Base-by-base conservation (phyloP, 2,888 invertebrate genomes). In the Tryphoninae sp. region DNA sequence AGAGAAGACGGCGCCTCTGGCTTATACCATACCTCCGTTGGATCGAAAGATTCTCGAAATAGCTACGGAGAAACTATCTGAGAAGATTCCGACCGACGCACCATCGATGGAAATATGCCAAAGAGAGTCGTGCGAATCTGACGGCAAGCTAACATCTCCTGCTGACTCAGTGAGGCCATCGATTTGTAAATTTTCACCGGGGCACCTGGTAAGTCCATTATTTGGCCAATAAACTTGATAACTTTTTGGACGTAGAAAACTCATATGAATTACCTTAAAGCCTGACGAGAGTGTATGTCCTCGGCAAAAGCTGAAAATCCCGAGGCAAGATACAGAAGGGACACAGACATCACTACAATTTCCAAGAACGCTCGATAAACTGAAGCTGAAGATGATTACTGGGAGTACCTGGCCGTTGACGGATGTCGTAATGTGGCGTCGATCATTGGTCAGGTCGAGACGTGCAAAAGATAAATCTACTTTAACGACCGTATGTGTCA, bases 401-500 rank as follows among this genome's bases (percentile, higher is more conserved):
- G 82, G 82, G 53, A 77, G 81, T 61, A 76, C 72, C 19, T 65
- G 81, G 69, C 81, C 33, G 2, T 62, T 78, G 16, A 65, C 76
- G 61, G 77, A 68, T 13, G 72, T 69, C 49, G 61, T 40, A 53
- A 71, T 58, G 81, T 74, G 80, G 76, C 79, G 76, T 72, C 80
- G 73, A 49, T 69, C 79, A 23, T 73, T 59, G 55, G 68, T 79
- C 68, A 73, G 67, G 72, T 19, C 77, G 22, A 80, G 64, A 65
- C 78, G 73, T 45, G 71, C 72, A 45, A 78, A 40, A 74, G 82
- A 85, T 74, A 81, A 83, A 80, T 81, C 85, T 65, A 71, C 80
- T 71, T 58, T 83, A 77, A 85, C 81, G 51, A 81, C 74, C 53
- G 68, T 53, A 40, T 71, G 80, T 62, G 84, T 76, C 77, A 83